These are phyloP conservation scores for Holothuria glaberrima DNA, from an alignment of 35 echinoderm and acorn worm genomes.

Conservation along the genomic window DNA sequence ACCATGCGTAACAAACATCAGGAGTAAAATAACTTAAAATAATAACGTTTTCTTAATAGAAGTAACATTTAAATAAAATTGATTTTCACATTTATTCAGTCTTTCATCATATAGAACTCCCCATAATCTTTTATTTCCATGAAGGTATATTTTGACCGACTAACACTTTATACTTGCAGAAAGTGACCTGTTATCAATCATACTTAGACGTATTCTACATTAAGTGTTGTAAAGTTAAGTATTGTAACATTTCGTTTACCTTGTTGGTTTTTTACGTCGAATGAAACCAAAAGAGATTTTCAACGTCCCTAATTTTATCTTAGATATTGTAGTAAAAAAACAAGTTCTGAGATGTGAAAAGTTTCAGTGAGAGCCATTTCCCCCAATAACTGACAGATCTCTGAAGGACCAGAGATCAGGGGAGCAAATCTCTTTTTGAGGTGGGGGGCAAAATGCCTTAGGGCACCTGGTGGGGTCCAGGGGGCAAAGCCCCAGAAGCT, in stretches of 20 bases:
- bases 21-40: not conserved
- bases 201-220: not conserved
- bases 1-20: too few species aligned
- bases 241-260: not conserved
- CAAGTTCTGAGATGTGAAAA: not conserved
- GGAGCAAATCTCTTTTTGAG: too few species aligned
- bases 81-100: not conserved
- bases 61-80: not conserved
- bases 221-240: not conserved
- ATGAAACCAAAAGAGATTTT: too few species aligned
- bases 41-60: not conserved
- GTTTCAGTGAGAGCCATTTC: not conserved
- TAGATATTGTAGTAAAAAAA: too few species aligned
- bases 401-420: conserved; percentile 1
- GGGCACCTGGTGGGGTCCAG: too few species aligned
- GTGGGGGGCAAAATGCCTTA: too few species aligned
- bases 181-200: not conserved
- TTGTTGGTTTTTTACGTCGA: too few species aligned
- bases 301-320: too few species aligned
- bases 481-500: too few species aligned
- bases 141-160: not conserved
- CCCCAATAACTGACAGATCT: not conserved
- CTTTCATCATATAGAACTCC: not conserved
- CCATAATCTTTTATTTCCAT: not conserved
- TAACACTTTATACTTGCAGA: not conserved